A percentile compares a stretch with the other conserved stretches of the same genome.
These are phyloP conservation scores for Hirtodrosophila alboralis DNA, from an alignment of 2,888 invertebrate species.

Conservation along the genomic window DNA sequence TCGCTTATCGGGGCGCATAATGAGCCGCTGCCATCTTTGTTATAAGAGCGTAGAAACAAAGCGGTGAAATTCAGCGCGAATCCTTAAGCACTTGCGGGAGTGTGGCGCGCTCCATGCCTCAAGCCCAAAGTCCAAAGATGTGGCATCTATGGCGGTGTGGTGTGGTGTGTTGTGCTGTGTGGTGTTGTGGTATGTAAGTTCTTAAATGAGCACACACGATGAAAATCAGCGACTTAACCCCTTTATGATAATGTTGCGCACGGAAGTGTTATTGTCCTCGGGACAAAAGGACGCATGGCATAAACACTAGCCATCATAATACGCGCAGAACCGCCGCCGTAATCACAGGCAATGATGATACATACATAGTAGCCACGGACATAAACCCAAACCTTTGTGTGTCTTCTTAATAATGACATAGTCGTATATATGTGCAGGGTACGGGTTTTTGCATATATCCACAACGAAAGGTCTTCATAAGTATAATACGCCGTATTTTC, in stretches of 20 bases:
- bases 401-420: conserved; percentile 46
- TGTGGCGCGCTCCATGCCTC: conserved; percentile 16
- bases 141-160: conserved; percentile 28
- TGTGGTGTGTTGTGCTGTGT: conserved; percentile 32
- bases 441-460: conserved; percentile 8
- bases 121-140: neutral
- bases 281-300: conserved; percentile 78
- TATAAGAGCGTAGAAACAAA: conserved; percentile 68
- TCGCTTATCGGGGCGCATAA: conserved; percentile 76
- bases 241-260: conserved; percentile 81
- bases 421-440: conserved; percentile 9
- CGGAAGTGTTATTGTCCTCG: conserved; percentile 81
- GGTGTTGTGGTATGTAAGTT: conserved; percentile 53
- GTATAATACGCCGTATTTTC: conserved; percentile 42
- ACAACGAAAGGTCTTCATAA: conserved; percentile 16
- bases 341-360: conserved; percentile 72
- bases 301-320: conserved; percentile 65
- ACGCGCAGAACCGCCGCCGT: conserved; percentile 47
- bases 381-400: conserved; percentile 30
- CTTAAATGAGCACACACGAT: conserved; percentile 79
- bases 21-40: conserved; percentile 78
- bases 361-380: conserved; percentile 53
- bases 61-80: conserved; percentile 78
- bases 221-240: conserved; percentile 81
- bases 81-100: conserved; percentile 65